Evolutionary conservation across 1,140 invertebrate species (phyloP).

Genomic region (Globodera rostochiensis): DNA sequence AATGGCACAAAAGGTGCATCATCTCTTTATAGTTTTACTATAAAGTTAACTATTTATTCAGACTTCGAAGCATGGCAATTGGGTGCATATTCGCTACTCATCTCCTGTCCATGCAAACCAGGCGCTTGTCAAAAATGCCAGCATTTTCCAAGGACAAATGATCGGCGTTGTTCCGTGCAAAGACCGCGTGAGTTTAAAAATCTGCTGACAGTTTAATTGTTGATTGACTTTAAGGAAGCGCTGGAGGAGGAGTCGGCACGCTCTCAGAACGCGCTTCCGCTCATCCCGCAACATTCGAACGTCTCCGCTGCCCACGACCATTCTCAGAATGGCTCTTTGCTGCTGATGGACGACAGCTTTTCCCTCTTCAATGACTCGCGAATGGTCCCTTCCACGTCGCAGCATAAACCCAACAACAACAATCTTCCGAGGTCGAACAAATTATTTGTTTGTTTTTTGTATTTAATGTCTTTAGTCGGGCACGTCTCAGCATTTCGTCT

Average conservation of each 20-base stretch:
- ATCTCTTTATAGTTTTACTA: background rate
- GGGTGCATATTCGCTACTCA: conserved; percentile 51
- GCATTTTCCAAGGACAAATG: conserved; percentile 31
- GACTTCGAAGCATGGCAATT: conserved; percentile 45
- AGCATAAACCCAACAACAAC: background rate
- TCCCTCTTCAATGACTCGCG: conserved; percentile 4
- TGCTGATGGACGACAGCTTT: conserved; percentile 20
- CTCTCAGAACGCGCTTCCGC: conserved; percentile 2
- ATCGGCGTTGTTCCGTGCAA: conserved; percentile 50
- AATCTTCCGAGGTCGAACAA: conserved; percentile 24
- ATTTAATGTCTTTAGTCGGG: conserved; percentile 24
- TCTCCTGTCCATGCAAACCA: conserved; percentile 47
- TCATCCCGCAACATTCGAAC: conserved; percentile 8
- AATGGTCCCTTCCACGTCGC: conserved; percentile 25
- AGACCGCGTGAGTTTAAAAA: conserved; percentile 24
- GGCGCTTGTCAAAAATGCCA: conserved; percentile 43
- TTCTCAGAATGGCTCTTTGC: conserved; percentile 19
- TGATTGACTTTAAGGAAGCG: conserved; percentile 37
- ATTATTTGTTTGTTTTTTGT: background rate
- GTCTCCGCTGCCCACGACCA: background rate
- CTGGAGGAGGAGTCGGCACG: conserved; percentile 29
- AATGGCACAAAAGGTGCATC: conserved; percentile 49
- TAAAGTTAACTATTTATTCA: conserved; percentile 30
- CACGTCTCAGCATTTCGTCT: conserved; percentile 40
- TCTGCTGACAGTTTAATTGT: background rate